phyloP scores from a whole-genome alignment of 2,797 vertebrate species.

The Tapera naevia region DNA sequence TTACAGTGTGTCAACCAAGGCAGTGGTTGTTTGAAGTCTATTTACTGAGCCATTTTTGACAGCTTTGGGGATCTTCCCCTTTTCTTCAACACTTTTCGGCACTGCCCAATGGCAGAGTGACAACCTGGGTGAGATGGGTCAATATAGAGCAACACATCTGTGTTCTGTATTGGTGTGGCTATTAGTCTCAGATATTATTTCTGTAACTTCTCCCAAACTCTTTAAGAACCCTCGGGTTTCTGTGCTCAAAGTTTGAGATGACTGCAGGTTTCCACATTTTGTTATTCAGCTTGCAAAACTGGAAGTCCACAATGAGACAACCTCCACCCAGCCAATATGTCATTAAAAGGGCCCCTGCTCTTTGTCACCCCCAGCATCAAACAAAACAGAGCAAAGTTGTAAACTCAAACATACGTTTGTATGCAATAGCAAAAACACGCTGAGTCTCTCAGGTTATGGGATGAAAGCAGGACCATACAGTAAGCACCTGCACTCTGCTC shows the following conservation, averaged over 20 bases:
- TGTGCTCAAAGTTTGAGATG: background rate
- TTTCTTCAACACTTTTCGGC: background rate
- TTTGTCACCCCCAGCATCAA: background rate
- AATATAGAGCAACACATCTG: background rate
- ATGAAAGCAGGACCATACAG: background rate
- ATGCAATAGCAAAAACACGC: background rate
- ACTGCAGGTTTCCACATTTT: background rate
- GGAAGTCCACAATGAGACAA: background rate
- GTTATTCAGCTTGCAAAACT: background rate
- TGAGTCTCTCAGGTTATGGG: background rate
- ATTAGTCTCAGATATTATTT: background rate
- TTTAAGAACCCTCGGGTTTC: background rate
- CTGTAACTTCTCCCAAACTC: background rate
- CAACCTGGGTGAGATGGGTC: background rate
- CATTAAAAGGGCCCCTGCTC: background rate
- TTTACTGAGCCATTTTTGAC: background rate
- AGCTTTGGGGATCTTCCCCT: background rate
- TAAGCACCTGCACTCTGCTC: background rate
- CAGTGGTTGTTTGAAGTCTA: background rate
- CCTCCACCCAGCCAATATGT: fast-evolving
- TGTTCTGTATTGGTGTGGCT: background rate
- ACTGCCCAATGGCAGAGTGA: background rate
- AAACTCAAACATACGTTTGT: background rate
- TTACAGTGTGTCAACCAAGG: background rate
- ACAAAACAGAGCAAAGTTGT: background rate